phyloP scores from a whole-genome alignment of 2,888 invertebrate species.

The Ornithoptera priamus region DNA sequence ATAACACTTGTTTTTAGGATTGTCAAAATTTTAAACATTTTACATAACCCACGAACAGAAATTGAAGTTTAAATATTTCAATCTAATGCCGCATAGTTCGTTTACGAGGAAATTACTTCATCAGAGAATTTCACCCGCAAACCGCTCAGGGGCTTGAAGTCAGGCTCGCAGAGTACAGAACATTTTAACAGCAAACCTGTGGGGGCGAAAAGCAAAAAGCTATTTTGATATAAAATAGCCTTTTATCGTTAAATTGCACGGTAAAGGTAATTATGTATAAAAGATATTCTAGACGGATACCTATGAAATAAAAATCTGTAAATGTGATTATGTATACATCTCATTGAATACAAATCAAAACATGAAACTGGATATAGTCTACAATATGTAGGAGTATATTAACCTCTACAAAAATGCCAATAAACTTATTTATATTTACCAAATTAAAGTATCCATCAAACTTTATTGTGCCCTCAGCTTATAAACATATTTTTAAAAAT shows the following conservation, averaged over 20 bases:
- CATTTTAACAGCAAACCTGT: conserved; percentile 12
- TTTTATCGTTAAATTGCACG: not conserved
- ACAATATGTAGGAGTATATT: too few species aligned
- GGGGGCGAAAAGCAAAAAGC: not conserved
- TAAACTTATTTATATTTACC: too few species aligned
- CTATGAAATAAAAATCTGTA: too few species aligned
- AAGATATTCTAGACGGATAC: not conserved
- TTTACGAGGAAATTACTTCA: conserved; percentile 22
- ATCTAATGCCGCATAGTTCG: conserved; percentile 14
- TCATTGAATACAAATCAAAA: too few species aligned
- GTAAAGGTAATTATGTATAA: not conserved
- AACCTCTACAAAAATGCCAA: too few species aligned
- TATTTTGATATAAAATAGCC: not conserved
- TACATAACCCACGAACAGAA: not conserved
- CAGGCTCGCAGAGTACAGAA: conserved; percentile 5
- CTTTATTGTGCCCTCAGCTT: too few species aligned
- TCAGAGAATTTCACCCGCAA: conserved; percentile 14
- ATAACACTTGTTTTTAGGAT: not conserved
- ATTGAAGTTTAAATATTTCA: conserved; percentile 9
- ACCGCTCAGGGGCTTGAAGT: conserved; percentile 18
- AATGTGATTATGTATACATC: too few species aligned
- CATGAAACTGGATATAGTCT: too few species aligned
- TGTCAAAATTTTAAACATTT: not conserved
- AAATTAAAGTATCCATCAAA: too few species aligned
- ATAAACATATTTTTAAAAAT: too few species aligned